Evolutionary conservation across 2,113 vertebrate species (phyloP).

Genomic region (Tenrec ecaudatus): DNA sequence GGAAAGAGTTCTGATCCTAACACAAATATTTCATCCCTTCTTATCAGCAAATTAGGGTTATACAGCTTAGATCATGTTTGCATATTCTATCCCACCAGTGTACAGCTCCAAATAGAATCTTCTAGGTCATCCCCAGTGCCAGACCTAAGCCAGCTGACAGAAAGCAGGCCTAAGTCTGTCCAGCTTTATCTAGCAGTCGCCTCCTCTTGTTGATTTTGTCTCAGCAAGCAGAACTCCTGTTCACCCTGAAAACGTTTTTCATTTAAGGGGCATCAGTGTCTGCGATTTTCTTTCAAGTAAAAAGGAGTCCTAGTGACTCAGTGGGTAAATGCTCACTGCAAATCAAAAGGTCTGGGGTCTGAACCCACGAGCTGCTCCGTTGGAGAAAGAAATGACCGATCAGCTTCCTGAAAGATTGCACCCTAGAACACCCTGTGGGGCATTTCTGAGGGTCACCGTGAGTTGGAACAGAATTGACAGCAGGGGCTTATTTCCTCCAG

Average conservation of each 20-base stretch:
- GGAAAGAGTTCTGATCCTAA: slow-evolving; percentile 38
- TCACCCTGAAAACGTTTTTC: slow-evolving; percentile 64
- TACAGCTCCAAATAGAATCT: slow-evolving; percentile 56
- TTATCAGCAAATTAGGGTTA: slow-evolving; percentile 57
- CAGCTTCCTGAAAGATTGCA: not conserved
- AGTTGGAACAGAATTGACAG: not conserved
- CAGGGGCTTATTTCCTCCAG: slow-evolving; percentile 58
- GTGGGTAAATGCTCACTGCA: not conserved
- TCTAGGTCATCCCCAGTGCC: not conserved
- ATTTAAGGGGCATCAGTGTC: slow-evolving; percentile 61
- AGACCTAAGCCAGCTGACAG: slow-evolving; percentile 27
- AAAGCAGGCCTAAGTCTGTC: slow-evolving; percentile 5
- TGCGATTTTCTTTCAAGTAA: slow-evolving; percentile 76
- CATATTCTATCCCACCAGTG: not conserved
- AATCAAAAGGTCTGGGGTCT: not conserved
- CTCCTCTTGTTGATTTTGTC: slow-evolving; percentile 60
- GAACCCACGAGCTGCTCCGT: not conserved
- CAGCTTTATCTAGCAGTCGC: not conserved
- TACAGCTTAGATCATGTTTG: slow-evolving; percentile 44
- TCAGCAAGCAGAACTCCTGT: slow-evolving; percentile 58
- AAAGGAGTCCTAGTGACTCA: not conserved
- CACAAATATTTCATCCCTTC: not conserved
- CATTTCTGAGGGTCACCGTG: not conserved
- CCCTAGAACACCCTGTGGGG: not conserved
- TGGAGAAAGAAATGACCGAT: not conserved